phyloP scores from a whole-genome alignment of 2,888 invertebrate species.

The Drosophila mayaguana region DNA sequence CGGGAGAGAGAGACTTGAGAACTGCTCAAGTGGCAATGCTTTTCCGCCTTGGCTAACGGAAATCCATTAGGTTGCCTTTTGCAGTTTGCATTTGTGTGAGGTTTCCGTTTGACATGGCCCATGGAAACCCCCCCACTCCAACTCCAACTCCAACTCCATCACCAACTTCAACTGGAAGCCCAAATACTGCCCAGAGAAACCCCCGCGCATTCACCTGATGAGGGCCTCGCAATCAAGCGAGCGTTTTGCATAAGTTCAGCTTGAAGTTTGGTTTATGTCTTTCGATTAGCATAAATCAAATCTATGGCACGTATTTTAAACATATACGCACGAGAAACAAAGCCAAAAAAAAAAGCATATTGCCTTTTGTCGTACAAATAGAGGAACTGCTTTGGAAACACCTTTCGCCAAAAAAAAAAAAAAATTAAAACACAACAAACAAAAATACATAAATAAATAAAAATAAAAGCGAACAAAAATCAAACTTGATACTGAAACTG shows the following conservation, averaged over 20 bases:
- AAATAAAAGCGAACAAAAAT: constrained; percentile 13
- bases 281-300: constrained; percentile 77
- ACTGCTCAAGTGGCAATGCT: constrained; percentile 68
- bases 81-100: constrained; percentile 72
- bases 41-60: constrained; percentile 72
- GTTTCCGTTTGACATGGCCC: constrained; percentile 74
- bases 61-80: constrained; percentile 75
- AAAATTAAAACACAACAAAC: constrained; percentile 19
- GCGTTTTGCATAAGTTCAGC: constrained; percentile 69
- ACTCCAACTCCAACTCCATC: neutral
- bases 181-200: neutral
- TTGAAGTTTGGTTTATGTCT: constrained; percentile 56
- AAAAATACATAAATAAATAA: constrained; percentile 10
- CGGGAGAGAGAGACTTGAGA: neutral
- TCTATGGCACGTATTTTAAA: constrained; percentile 41
- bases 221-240: constrained; percentile 54
- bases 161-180: neutral
- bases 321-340: neutral
- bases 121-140: neutral
- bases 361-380: constrained; percentile 68
- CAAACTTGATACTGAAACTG: constrained; percentile 48
- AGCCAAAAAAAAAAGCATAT: neutral
- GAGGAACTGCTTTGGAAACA: constrained; percentile 67
- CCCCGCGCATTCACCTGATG: constrained; percentile 1
- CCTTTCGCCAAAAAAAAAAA: constrained; percentile 63